Conservation (phyloP, 2,113 vertebrate species). For the Saguinus imperator region DNA sequence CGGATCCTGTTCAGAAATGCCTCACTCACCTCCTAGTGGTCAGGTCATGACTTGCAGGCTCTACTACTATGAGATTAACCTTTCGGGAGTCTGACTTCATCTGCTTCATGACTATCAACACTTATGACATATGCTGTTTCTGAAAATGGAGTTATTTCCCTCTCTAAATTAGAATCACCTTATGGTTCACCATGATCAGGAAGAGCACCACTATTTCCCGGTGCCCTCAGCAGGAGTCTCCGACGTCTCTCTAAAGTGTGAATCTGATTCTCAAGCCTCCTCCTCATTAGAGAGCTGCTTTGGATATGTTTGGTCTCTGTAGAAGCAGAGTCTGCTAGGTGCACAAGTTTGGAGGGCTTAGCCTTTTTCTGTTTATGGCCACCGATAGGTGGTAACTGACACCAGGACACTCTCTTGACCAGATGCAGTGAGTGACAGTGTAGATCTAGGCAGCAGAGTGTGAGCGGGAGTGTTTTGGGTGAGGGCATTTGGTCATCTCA, state of each 20-base stretch:
- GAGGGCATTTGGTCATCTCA: background rate
- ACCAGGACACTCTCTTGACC: background rate
- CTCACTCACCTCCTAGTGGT: background rate
- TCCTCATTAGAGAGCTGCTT: background rate
- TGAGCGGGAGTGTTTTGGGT: background rate
- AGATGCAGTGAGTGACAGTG: background rate
- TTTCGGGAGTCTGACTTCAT: background rate
- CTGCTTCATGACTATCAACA: background rate
- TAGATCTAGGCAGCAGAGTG: no score
- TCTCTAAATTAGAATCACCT: background rate
- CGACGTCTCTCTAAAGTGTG: background rate
- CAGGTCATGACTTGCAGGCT: background rate
- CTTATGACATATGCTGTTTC: background rate
- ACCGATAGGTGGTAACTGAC: background rate
- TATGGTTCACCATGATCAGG: background rate
- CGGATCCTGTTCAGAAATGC: background rate
- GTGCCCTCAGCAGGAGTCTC: background rate
- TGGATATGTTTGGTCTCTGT: rapidly evolving
- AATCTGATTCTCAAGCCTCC: background rate
- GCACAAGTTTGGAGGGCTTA: background rate
- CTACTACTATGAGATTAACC: background rate
- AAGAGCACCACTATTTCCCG: background rate
- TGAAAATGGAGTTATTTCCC: background rate
- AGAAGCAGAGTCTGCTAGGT: background rate
- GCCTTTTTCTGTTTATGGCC: no score